These are phyloP conservation scores for Rallus limicola DNA, from an alignment of 2,113 vertebrate species.

Conservation along the genomic window DNA sequence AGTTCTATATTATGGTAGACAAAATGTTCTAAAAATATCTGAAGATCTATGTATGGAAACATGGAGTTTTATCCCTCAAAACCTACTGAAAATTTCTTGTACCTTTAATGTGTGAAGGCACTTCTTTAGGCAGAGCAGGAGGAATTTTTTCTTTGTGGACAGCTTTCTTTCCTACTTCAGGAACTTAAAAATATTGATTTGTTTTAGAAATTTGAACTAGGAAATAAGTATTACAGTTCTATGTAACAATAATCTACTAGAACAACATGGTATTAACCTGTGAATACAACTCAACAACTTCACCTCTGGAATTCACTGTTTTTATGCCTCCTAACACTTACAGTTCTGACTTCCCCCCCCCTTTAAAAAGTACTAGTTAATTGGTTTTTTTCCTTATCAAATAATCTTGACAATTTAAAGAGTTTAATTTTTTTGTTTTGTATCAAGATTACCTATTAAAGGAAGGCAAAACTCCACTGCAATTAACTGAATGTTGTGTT, in stretches of 20 bases:
- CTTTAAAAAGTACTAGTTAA: neutral
- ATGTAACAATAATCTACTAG: neutral
- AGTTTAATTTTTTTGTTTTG: neutral
- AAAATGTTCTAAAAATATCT: neutral
- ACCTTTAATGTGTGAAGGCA: conserved; percentile 5
- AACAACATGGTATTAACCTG: neutral
- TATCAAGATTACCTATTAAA: neutral
- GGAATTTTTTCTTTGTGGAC: neutral
- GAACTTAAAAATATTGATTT: conserved; percentile 42
- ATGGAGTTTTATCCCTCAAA: neutral
- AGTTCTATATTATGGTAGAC: neutral
- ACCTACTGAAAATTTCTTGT: neutral
- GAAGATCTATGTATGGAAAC: neutral
- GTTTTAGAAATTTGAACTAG: conserved; percentile 30
- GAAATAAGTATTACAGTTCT: neutral
- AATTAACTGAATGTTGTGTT: neutral
- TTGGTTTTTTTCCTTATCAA: neutral
- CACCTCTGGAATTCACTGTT: neutral
- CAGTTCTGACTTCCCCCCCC: neutral
- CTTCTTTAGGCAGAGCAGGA: conserved; percentile 25
- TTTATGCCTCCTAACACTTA: neutral
- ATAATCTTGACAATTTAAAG: neutral
- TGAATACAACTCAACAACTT: neutral
- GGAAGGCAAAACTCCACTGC: neutral
- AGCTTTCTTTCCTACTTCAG: conserved; percentile 19